Evolutionary conservation across 2,888 invertebrate genomes (phyloP).

Genomic region (Leucophenga montana): DNA sequence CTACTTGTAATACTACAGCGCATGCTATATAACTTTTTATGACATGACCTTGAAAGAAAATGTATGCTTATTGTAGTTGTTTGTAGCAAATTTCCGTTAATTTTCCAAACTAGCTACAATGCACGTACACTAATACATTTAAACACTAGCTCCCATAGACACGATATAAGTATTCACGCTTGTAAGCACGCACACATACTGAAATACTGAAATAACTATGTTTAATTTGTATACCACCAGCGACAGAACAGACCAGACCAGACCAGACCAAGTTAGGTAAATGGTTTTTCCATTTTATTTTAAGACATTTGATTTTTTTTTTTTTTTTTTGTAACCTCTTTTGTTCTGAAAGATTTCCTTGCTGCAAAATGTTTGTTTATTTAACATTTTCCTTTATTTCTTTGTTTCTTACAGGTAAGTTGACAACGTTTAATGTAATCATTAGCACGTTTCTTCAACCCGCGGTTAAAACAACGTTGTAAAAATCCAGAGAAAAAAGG

Average conservation of each 20-base stretch:
- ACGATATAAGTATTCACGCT: too few relatives aligned
- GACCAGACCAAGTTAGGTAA: too few relatives aligned
- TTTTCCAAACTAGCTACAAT: background rate
- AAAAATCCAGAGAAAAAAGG: background rate
- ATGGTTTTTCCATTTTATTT: background rate
- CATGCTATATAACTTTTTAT: background rate
- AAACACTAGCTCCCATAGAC: too few relatives aligned
- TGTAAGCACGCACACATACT: too few relatives aligned
- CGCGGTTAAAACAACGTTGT: background rate
- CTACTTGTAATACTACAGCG: background rate
- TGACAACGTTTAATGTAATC: conserved; percentile 16
- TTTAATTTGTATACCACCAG: too few relatives aligned
- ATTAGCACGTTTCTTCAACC: conserved; percentile 10
- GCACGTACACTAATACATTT: background rate
- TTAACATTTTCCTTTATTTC: background rate
- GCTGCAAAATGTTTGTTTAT: background rate
- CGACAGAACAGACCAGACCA: too few relatives aligned
- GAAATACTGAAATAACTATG: too few relatives aligned
- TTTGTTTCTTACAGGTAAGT: conserved; percentile 28
- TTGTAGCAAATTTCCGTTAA: conserved; percentile 3
- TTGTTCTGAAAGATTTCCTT: background rate
- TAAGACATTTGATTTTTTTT: conserved; percentile 8
- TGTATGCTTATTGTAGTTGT: background rate
- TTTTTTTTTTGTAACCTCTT: background rate
- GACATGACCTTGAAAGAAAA: conserved; percentile 20